Evolutionary conservation across 2,113 vertebrate genomes (phyloP).

Genomic region (Neotragus moschatus): DNA sequence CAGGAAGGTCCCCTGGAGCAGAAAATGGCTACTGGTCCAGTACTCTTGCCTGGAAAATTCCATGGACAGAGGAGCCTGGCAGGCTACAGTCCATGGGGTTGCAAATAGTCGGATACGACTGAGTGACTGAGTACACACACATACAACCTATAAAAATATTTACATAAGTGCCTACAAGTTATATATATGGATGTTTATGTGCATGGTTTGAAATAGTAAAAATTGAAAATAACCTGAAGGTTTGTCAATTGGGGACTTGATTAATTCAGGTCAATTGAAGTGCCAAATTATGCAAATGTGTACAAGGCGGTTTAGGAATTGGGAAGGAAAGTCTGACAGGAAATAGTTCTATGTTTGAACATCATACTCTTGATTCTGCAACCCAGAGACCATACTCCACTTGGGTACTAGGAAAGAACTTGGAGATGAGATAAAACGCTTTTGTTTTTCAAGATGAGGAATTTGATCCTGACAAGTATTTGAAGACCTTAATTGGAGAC

Average conservation of each 20-base stretch:
- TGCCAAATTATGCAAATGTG: background rate
- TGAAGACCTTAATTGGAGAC: background rate
- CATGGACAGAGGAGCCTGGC: background rate
- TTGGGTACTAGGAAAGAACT: background rate
- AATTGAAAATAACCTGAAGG: background rate
- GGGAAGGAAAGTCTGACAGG: background rate
- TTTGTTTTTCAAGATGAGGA: background rate
- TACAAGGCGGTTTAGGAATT: background rate
- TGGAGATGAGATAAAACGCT: background rate
- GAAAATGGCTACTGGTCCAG: background rate
- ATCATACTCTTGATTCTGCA: background rate
- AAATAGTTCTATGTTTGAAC: background rate
- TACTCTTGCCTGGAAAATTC: background rate
- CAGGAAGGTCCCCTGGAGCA: background rate
- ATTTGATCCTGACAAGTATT: background rate
- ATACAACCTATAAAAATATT: slow-evolving; percentile 8
- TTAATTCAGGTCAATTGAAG: background rate
- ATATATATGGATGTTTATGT: background rate
- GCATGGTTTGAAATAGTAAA: slow-evolving; percentile 7
- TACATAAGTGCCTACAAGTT: background rate
- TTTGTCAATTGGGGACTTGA: background rate
- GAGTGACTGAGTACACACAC: background rate
- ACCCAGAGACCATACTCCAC: background rate
- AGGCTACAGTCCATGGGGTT: background rate
- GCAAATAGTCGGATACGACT: background rate